These are phyloP conservation scores for Amphiprion clarkii DNA, from an alignment of 2,797 vertebrate species.

Conservation along the genomic window DNA sequence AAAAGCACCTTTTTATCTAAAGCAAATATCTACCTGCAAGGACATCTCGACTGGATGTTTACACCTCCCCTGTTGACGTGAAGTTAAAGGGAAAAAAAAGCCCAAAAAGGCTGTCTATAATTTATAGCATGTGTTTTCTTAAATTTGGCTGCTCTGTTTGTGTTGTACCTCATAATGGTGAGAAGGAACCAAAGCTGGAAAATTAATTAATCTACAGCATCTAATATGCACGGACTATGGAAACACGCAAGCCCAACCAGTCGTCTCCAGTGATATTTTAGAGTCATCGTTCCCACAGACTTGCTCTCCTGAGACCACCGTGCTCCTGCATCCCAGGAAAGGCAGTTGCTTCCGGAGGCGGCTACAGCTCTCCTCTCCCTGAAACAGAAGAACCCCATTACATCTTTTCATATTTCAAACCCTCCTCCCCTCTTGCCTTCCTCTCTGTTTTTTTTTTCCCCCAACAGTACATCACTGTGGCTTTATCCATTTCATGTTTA, in stretches of 20 bases:
- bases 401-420: constrained; percentile 77
- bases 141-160: constrained; percentile 66
- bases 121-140: constrained; percentile 62
- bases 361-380: constrained; percentile 57
- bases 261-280: constrained; percentile 76
- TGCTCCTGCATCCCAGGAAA: constrained; percentile 70
- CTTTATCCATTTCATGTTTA: constrained; percentile 87
- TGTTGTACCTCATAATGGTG: constrained; percentile 56
- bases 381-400: constrained; percentile 78
- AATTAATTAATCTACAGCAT: constrained; percentile 68
- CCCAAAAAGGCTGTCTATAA: constrained; percentile 39
- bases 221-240: constrained; percentile 74
- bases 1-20: constrained; percentile 3
- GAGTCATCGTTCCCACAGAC: constrained; percentile 66
- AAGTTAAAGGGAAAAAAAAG: constrained; percentile 32
- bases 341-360: constrained; percentile 62
- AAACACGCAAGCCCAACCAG: constrained; percentile 63
- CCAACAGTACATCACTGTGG: constrained; percentile 72
- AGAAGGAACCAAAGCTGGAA: constrained; percentile 49
- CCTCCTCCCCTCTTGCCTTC: constrained; percentile 29
- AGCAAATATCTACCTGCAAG: neutral
- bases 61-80: constrained; percentile 33
- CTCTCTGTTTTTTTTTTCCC: constrained; percentile 13
- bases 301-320: constrained; percentile 74
- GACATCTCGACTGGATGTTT: constrained; percentile 18